Conservation (phyloP, 2,888 invertebrate species). For the Drosophila peninsularis region DNA sequence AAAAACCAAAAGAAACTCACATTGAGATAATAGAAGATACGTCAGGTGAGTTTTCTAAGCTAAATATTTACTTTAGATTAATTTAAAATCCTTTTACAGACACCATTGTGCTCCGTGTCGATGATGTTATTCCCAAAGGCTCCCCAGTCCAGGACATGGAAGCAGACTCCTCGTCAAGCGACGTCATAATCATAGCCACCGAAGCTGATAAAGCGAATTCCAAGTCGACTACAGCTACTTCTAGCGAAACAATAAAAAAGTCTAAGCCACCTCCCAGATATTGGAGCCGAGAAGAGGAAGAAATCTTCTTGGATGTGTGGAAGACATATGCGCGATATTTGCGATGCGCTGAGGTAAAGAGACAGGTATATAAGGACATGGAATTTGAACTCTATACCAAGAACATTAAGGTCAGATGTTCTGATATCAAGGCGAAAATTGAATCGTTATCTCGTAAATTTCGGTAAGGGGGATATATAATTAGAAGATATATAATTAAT, state of each 20-base stretch:
- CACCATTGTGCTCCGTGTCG: constrained; percentile 8
- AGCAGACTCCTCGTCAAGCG: neutral
- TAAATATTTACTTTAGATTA: neutral
- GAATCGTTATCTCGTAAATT: constrained; percentile 39
- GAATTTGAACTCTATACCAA: constrained; percentile 8
- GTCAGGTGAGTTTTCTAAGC: constrained; percentile 28
- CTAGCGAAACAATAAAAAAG: neutral
- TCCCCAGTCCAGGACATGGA: neutral
- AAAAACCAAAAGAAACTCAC: neutral
- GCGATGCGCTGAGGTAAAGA: constrained; percentile 5
- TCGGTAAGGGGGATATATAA: constrained; percentile 26
- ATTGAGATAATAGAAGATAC: neutral
- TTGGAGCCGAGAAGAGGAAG: constrained; percentile 45
- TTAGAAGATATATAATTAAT: too few relatives aligned
- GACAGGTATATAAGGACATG: constrained; percentile 41
- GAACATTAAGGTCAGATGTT: constrained; percentile 14
- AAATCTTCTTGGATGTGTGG: constrained; percentile 46
- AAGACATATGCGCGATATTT: constrained; percentile 20
- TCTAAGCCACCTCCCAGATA: neutral
- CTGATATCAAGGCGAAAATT: constrained; percentile 43
- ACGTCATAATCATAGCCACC: neutral
- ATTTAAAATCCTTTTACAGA: constrained; percentile 4
- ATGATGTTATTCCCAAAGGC: constrained; percentile 8
- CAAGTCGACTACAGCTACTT: neutral
- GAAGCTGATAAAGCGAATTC: neutral